Conservation (phyloP, 2,888 invertebrate species). For the Myopa testacea region DNA sequence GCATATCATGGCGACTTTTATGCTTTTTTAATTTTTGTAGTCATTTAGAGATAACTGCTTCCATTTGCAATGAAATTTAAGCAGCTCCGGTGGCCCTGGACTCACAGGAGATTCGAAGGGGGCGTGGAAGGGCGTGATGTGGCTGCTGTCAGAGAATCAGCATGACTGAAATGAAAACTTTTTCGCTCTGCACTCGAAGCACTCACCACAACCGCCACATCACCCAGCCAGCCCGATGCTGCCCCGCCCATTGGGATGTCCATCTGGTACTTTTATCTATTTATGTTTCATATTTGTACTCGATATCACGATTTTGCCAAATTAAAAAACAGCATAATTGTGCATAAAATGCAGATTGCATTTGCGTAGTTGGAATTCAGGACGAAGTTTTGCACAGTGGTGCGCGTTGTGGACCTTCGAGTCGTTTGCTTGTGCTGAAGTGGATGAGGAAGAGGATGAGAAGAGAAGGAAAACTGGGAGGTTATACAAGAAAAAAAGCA, state of each 20-base stretch:
- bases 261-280: slow-evolving; percentile 15
- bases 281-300: slow-evolving; percentile 23
- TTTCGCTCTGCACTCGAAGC: background rate
- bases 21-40: slow-evolving; percentile 59
- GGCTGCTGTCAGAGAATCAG: background rate
- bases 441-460: background rate
- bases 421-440: background rate
- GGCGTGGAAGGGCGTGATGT: slow-evolving; percentile 37
- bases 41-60: slow-evolving; percentile 65
- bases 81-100: background rate
- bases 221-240: too few species aligned
- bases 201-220: too few species aligned
- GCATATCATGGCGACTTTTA: slow-evolving; percentile 21
- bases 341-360: slow-evolving; percentile 37
- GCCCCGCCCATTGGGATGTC: background rate
- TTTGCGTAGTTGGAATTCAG: slow-evolving; percentile 21
- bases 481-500: background rate
- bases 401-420: background rate
- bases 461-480: too few species aligned
- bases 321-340: slow-evolving; percentile 32
- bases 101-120: slow-evolving; percentile 44
- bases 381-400: slow-evolving; percentile 7
- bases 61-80: slow-evolving; percentile 63
- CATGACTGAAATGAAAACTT: background rate
- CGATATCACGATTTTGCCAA: slow-evolving; percentile 49